A percentile compares a stretch with the other conserved stretches of the same genome.
Evolutionary conservation across 2,797 vertebrate species (phyloP).

Genomic region (Muraenolepis orangiensis): DNA sequence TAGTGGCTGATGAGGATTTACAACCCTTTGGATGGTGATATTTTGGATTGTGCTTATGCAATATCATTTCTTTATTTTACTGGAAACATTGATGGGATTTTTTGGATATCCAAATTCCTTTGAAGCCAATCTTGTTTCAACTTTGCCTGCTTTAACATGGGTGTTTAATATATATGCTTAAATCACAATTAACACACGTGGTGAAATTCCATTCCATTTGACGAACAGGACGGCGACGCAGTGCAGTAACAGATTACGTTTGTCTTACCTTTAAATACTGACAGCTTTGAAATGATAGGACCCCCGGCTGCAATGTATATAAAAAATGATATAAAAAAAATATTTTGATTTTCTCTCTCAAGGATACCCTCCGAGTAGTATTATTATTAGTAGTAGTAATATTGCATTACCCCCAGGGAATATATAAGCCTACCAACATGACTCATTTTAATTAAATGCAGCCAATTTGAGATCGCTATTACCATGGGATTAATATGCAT

Average conservation of each 20-base stretch:
- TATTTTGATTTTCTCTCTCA: background rate
- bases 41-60: background rate
- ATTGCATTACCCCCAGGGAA: background rate
- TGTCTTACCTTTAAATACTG: background rate
- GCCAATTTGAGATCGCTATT: slow-evolving; percentile 22
- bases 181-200: background rate
- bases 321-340: background rate
- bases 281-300: background rate
- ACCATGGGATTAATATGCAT: slow-evolving; percentile 59
- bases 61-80: background rate
- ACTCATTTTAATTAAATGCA: slow-evolving; percentile 27
- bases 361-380: background rate
- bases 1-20: background rate
- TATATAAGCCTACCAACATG: slow-evolving; percentile 31
- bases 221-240: background rate
- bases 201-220: background rate
- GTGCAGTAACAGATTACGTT: background rate
- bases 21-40: background rate
- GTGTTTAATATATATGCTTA: background rate
- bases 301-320: background rate
- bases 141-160: background rate
- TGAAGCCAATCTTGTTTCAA: background rate
- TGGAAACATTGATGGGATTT: too few relatives aligned
- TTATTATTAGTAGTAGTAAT: too few relatives aligned
- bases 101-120: background rate